phyloP scores from a whole-genome alignment of 2,113 vertebrate species.

The Sylvietta virens region DNA sequence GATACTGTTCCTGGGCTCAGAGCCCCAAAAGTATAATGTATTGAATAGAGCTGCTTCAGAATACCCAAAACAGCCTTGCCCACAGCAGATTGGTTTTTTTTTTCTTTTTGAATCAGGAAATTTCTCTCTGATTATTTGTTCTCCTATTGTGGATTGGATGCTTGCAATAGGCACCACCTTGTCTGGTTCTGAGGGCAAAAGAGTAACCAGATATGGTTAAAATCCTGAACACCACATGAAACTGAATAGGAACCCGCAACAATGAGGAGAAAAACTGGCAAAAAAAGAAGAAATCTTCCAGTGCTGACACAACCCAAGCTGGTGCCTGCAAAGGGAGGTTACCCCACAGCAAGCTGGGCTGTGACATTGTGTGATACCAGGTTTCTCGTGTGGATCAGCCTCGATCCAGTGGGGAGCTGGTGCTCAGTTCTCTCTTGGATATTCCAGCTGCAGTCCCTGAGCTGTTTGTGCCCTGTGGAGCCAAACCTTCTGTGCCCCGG shows the following conservation, averaged over 20 bases:
- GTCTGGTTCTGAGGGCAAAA: constrained; percentile 6
- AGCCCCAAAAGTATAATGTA: not conserved
- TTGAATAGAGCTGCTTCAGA: not conserved
- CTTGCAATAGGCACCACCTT: not conserved
- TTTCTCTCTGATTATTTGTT: constrained; percentile 26
- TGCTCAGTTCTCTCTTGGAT: not conserved
- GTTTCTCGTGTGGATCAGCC: rapidly evolving
- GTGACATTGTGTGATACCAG: not conserved
- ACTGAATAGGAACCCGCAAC: not conserved
- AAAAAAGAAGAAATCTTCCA: not conserved
- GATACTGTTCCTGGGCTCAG: constrained; percentile 2
- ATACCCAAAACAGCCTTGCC: not conserved
- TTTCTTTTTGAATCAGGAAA: not conserved
- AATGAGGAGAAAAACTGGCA: not conserved
- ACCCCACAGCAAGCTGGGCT: not conserved
- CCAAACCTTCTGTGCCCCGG: not conserved
- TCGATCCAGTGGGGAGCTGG: rapidly evolving
- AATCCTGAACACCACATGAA: not conserved
- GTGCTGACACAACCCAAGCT: not conserved
- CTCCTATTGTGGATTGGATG: not conserved
- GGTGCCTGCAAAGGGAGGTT: not conserved
- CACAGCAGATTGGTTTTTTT: not conserved
- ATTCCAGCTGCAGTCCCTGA: not conserved
- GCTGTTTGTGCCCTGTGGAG: not conserved
- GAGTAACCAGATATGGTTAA: not conserved